Evolutionary conservation across 2,888 invertebrate genomes (phyloP), one percentile per base, ranked within the genome.

Genomic region (Acleris emargana): DNA sequence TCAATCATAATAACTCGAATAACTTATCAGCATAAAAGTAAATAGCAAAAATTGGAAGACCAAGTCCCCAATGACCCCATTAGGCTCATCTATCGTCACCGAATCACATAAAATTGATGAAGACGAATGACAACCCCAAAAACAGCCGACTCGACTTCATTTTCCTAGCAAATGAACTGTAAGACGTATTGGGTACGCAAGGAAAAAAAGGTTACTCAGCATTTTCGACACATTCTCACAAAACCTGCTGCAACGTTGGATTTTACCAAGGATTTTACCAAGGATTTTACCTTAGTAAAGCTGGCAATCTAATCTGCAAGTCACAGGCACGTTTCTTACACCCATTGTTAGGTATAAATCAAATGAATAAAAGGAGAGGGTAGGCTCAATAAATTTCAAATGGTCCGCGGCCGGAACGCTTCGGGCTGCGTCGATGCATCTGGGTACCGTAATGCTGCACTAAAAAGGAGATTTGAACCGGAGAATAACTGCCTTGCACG

Each of bases 321-420:
- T 75, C 69, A 68, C 68, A 67, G 58, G 71, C 76, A 75, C 75
- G 76, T 74, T 79, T 76, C 76, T 72, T 68, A 69, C 72, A 73
- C 70, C 74, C 73, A 73, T 74, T 74, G 71, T 73, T 73, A 80
- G 54, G 58, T 64, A 60, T 61, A 77, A 78, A 80, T 80, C 77
- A 78, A 70, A 71, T 60, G 69, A 62, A 67, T 67, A 60, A 60
- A 67, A 62, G 67, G 67, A 64, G 63, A 63, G 75, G 75, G 73
- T 72, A 73, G 69, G 73, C 72, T 72, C 78, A 76, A 79, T 76
- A 79, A 80, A 82, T 81, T 80, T 76, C 74, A 74, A 79, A 70
- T 73, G 74, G 75, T 75, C 72, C 74, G 76, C 78, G 74, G 75
- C 68, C 68, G 53, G 69, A 53, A 68, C 32, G 76, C 75, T 70